Conservation (phyloP, 2,888 invertebrate genomes). For the Ligdia adustata region DNA sequence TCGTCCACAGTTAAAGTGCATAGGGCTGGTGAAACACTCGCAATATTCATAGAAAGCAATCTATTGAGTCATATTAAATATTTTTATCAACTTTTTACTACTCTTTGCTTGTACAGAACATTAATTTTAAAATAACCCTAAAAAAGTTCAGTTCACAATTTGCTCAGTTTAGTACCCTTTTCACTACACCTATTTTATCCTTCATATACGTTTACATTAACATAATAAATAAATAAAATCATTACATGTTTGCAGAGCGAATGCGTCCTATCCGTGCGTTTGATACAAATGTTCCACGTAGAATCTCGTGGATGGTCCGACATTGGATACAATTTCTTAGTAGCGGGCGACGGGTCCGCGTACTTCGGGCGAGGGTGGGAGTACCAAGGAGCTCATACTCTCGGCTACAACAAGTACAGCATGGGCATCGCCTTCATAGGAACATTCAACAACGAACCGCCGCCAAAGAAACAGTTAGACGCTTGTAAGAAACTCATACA, state of each 20-base stretch:
- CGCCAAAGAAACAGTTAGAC: slow-evolving; percentile 81
- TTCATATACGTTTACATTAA: too few relatives aligned
- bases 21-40: too few relatives aligned
- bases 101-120: too few relatives aligned
- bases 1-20: too few relatives aligned
- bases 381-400: slow-evolving; percentile 87
- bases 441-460: slow-evolving; percentile 83
- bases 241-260: slow-evolving; percentile 78
- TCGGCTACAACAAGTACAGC: slow-evolving; percentile 86
- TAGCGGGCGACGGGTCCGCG: slow-evolving; percentile 90
- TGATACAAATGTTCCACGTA: slow-evolving; percentile 88
- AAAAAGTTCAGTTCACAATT: too few relatives aligned
- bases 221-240: too few relatives aligned
- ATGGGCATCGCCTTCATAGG: slow-evolving; percentile 90
- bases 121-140: too few relatives aligned
- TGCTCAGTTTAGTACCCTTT: too few relatives aligned
- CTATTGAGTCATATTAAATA: too few relatives aligned
- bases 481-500: slow-evolving; percentile 86
- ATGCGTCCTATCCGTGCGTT: slow-evolving; percentile 84
- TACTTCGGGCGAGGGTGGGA: slow-evolving; percentile 91
- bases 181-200: too few relatives aligned
- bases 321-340: slow-evolving; percentile 90
- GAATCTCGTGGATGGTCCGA: slow-evolving; percentile 86
- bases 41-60: too few relatives aligned
- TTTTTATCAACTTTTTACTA: too few relatives aligned